Conservation (phyloP, 2,797 vertebrate genomes). For the Helicolenus hilgendorfi region DNA sequence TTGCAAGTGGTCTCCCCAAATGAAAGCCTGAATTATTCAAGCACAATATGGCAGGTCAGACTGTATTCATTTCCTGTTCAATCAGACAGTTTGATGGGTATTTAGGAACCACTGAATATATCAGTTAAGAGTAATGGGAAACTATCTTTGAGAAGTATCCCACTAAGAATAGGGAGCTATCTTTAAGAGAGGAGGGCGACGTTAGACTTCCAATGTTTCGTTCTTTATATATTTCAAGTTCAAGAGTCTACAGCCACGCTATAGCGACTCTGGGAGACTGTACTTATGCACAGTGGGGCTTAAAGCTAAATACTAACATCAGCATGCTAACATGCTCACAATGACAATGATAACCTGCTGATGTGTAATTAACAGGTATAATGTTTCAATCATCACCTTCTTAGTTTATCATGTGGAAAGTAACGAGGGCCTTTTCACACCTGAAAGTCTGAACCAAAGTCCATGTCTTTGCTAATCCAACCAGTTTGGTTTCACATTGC, state of each 20-base stretch:
- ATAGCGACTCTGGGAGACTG: neutral
- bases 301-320: neutral
- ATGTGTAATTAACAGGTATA: too few species aligned
- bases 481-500: too few species aligned
- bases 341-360: neutral
- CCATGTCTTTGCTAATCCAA: too few species aligned
- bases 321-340: neutral
- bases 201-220: neutral
- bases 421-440: too few species aligned
- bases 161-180: conserved; percentile 42
- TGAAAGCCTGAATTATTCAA: conserved; percentile 81
- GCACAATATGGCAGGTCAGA: conserved; percentile 53
- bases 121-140: conserved; percentile 41
- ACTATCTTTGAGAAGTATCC: conserved; percentile 36
- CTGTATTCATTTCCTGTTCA: conserved; percentile 80
- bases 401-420: too few species aligned
- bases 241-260: neutral
- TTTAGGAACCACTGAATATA: conserved; percentile 45
- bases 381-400: too few species aligned
- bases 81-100: conserved; percentile 70
- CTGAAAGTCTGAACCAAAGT: too few species aligned
- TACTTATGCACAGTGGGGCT: neutral
- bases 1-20: conserved; percentile 60
- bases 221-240: neutral
- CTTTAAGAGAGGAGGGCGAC: neutral